phyloP scores from a whole-genome alignment of 2,797 vertebrate species.

The Paratrypauchen microcephalus region DNA sequence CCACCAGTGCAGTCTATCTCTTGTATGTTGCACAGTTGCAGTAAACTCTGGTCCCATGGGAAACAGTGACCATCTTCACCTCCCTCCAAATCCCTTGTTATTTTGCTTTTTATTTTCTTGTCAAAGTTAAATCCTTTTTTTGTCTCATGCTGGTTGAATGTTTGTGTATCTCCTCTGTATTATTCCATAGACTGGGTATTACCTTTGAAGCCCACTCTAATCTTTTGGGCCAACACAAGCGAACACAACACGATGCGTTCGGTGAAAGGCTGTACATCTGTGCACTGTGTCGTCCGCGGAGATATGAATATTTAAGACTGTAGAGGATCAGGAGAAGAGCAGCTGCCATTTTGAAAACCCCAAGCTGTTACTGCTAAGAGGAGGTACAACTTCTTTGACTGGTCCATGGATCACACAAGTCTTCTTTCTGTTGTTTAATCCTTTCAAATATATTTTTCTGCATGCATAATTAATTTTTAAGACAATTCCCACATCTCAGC shows the following conservation, averaged over 20 bases:
- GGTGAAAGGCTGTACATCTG: slow-evolving; percentile 79
- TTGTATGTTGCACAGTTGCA: slow-evolving; percentile 21
- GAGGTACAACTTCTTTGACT: slow-evolving; percentile 24
- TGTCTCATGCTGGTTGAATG: slow-evolving; percentile 64
- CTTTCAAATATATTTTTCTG: slow-evolving; percentile 1
- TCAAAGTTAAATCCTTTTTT: slow-evolving; percentile 63
- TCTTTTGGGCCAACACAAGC: slow-evolving; percentile 73
- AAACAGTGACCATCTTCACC: slow-evolving; percentile 61
- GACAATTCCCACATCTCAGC: not conserved
- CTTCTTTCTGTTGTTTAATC: not conserved
- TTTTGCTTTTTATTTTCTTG: slow-evolving; percentile 43
- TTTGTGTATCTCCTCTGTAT: slow-evolving; percentile 69
- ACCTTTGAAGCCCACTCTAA: slow-evolving; percentile 77
- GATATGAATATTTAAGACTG: slow-evolving; percentile 79
- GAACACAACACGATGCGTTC: slow-evolving; percentile 55
- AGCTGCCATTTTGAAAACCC: slow-evolving; percentile 44
- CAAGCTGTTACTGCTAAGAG: slow-evolving; percentile 23
- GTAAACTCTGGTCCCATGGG: slow-evolving; percentile 67
- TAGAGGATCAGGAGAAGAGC: slow-evolving; percentile 53
- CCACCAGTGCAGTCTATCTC: not conserved
- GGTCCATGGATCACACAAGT: slow-evolving; percentile 2
- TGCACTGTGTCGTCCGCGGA: slow-evolving; percentile 63
- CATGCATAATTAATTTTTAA: not conserved
- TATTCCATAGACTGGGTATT: slow-evolving; percentile 54
- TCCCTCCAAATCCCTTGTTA: slow-evolving; percentile 32